Conservation (phyloP, 2,797 vertebrate genomes). For the Florisuga fusca region DNA sequence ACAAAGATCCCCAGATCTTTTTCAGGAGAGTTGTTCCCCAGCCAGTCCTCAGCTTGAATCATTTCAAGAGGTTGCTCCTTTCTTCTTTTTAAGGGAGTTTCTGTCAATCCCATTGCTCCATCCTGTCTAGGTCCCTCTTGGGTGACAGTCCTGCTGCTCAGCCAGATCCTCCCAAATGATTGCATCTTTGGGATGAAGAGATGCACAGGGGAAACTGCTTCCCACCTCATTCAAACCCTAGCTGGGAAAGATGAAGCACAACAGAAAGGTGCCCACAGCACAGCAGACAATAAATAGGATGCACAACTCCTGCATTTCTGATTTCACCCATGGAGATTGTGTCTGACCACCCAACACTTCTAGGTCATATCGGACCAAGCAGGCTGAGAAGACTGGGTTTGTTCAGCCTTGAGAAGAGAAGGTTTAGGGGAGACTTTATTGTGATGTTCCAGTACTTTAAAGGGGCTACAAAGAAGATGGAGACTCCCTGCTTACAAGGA, state of each 20-base stretch:
- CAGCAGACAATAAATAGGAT: fast-evolving
- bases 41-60: background rate
- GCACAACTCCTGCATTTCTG: background rate
- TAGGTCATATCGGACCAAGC: no score
- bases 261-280: background rate
- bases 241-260: background rate
- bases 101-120: background rate
- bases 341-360: fast-evolving
- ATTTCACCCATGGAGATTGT: background rate
- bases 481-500: no score
- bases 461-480: no score
- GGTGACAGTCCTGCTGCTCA: background rate
- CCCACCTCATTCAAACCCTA: background rate
- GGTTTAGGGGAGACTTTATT: no score
- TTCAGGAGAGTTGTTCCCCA: background rate
- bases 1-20: background rate
- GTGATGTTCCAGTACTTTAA: no score
- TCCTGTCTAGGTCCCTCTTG: background rate
- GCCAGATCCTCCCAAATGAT: background rate
- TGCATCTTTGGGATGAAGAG: background rate
- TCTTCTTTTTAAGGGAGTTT: background rate
- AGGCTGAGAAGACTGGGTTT: no score
- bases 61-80: fast-evolving
- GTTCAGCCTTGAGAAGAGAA: no score
- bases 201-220: background rate